phyloP scores from a whole-genome alignment of 2,797 vertebrate species.

The Poeciliopsis paucimaculata region DNA sequence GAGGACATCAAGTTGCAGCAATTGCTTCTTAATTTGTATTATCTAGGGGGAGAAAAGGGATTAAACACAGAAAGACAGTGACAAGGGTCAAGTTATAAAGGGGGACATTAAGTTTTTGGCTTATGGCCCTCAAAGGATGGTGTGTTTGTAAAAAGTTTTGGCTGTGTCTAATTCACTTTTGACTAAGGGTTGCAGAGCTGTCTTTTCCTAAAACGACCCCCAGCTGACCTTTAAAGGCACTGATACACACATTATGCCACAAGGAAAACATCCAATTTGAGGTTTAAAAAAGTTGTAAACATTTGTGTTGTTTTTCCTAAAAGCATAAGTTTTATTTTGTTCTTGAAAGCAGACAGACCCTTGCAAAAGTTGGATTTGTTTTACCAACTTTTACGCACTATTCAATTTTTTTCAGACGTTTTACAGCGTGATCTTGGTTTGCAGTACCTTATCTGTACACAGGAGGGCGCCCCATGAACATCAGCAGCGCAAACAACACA shows the following conservation, averaged over 20 bases:
- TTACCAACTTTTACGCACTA: background rate
- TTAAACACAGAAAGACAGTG: background rate
- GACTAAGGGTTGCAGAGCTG: background rate
- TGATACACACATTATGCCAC: background rate
- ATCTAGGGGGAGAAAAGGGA: background rate
- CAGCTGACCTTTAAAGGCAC: background rate
- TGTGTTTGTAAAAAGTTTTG: background rate
- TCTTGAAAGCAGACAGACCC: background rate
- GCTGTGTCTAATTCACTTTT: background rate
- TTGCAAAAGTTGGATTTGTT: background rate
- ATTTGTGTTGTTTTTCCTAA: background rate
- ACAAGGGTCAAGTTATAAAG: too few species aligned
- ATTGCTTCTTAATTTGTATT: background rate
- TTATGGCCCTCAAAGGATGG: too few species aligned
- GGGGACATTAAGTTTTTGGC: too few species aligned
- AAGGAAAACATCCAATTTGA: background rate
- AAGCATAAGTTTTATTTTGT: background rate
- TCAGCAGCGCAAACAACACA: constrained; percentile 9
- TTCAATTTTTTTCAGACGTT: background rate
- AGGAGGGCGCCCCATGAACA: constrained; percentile 49
- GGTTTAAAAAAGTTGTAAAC: background rate
- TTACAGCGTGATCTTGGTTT: background rate
- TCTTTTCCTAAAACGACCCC: background rate
- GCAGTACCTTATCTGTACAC: constrained; percentile 28
- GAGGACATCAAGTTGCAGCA: background rate